Evolutionary conservation across 2,113 vertebrate genomes (phyloP), one percentile per base, ranked within the genome.

Genomic region (Phoxinus phoxinus): DNA sequence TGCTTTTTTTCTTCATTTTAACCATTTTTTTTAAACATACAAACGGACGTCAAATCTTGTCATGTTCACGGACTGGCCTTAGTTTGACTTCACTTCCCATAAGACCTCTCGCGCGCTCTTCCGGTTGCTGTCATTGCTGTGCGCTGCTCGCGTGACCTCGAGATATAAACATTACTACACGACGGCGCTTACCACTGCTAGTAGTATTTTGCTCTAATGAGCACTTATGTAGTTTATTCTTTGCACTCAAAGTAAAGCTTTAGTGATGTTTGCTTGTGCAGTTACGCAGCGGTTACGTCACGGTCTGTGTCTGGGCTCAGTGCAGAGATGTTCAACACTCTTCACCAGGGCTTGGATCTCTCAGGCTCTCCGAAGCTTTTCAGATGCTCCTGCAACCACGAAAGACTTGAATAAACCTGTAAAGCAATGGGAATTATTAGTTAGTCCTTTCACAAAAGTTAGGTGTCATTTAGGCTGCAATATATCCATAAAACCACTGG

Each of bases 361-460:
- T 30, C 37, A 30, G 13, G 11, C 30, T 44, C 10, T 61, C n/a
- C 85, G 80, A 4, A 23, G 13, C 0, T 84, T 58, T 80, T 61
- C 79, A 30, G 44, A 63, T 63, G 35, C 25, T 30, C 21, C 75
- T n/a, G n/a, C 74, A 30, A 30, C 30, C 23, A 4, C 51, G n/a
- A 73, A 46, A 6, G 53, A 77, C 27, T 59, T 74, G 9, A 35
- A 32, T 32, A 71, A 85, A 32, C 86, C 93, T 6, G 83, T 94
- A 51, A 94, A 87, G 89, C 93, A 89, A 32, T 97, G 97, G 96
- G 86, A 87, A 27, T 87, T 98, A 82, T 61, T 44, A 2, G 96
- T 97, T 71, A 93, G 92, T 72, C 96, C 97, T 5, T 97, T 96
- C 78, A 94, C 94, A 25, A 91, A 91, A 21, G 93, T 98, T 19